Evolutionary conservation across 2,113 vertebrate species (phyloP), one percentile per base, ranked within the genome.

Genomic region (Siniperca knerii): DNA sequence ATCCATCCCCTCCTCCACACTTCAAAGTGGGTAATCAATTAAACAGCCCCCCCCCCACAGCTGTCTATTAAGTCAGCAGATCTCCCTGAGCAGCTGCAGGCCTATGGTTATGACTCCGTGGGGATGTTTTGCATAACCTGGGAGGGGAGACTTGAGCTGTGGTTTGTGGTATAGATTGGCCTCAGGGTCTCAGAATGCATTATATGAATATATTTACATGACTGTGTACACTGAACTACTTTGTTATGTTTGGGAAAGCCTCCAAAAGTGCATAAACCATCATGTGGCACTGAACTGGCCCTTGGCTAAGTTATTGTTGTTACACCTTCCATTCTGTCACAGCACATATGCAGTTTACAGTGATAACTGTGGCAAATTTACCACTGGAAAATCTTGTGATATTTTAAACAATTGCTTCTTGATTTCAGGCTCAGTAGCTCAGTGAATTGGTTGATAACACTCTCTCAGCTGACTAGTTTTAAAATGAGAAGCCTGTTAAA

Each of bases 11-110:
- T 84, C 75, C 76, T 50, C 78, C 66, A 79, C 58, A 81, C 72
- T 82, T 89, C 48, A 69, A 86, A 81, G 52, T 54, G 69, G 76
- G 74, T 67, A 79, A 91, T 92, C 88, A 91, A 91, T 92, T 90
- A 86, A 81, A 44, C 42, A 44, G 90, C 87, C 83, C 77, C 70
- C 33, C 64, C 90, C 89, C 85, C 77, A 70, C 25, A 48, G 73
- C 21, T 8, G 54, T 57, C 69, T 81, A 84, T 78, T 70, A 73
- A 83, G 69, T 87, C 75, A 87, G 76, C 79, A 89, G 85, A 84
- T 50, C 75, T 72, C 77, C 65, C 81, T 33, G 58, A 86, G 61
- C 72, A 86, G 66, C 83, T 85, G 83, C 74, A 75, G 40, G 25
- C 44, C 70, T 72, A n/a, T 73, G 67, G 46, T 75, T 52, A 67